Percentiles rank a stretch among this genome's conserved stretches.
Conservation (phyloP, 92 coral and sea anemone genomes). For the Porites lobata region DNA sequence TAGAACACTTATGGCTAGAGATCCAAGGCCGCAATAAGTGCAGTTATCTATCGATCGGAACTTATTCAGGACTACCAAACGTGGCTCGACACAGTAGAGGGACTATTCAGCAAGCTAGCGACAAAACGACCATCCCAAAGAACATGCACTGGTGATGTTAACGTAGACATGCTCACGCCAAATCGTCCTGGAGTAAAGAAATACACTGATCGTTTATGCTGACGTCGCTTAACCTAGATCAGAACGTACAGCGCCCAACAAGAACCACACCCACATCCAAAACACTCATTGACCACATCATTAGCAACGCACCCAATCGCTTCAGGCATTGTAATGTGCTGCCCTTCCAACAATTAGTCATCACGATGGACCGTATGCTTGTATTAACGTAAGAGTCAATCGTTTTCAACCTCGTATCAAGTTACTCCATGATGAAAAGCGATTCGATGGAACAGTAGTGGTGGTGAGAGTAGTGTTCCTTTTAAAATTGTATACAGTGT, state of each 20-base stretch:
- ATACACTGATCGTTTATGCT: not conserved
- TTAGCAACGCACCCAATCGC: too few relatives aligned
- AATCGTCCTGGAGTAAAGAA: not conserved
- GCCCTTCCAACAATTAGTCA: constrained; percentile 9
- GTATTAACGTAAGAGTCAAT: constrained; percentile 59
- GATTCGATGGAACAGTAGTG: constrained; percentile 17
- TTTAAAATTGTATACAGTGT: constrained; percentile 42
- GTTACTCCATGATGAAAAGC: constrained; percentile 39
- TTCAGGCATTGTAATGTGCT: too few relatives aligned
- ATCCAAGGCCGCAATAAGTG: constrained; percentile 50
- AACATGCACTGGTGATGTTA: constrained; percentile 66
- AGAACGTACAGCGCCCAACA: constrained; percentile 35
- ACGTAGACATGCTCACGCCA: constrained; percentile 47
- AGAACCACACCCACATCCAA: constrained; percentile 44
- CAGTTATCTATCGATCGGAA: constrained; percentile 67
- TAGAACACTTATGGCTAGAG: constrained; percentile 78
- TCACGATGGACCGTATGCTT: constrained; percentile 64
- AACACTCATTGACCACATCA: constrained; percentile 65
- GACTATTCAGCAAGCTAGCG: constrained; percentile 51
- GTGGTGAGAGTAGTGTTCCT: constrained; percentile 21
- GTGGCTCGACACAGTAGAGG: constrained; percentile 50
- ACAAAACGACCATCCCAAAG: constrained; percentile 69
- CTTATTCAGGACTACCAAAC: constrained; percentile 41
- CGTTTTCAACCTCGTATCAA: constrained; percentile 70
- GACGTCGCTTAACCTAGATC: constrained; percentile 19